Conservation (phyloP, 1,140 invertebrate genomes). For the Nebria ingens region DNA sequence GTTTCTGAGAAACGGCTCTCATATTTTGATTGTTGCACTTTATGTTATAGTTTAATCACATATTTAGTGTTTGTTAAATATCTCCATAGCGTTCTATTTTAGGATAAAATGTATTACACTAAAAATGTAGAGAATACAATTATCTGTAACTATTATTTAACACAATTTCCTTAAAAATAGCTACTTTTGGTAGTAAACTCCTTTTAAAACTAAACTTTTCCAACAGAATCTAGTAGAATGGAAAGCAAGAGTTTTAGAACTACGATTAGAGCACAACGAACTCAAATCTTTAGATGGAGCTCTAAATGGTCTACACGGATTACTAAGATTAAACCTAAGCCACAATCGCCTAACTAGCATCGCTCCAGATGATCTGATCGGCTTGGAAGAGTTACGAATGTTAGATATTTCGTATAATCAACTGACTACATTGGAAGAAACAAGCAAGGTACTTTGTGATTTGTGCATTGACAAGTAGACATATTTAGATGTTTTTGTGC, state of each 20-base stretch:
- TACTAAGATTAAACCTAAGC: slow-evolving; percentile 59
- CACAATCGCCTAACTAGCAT: slow-evolving; percentile 61
- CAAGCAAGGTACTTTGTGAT: slow-evolving; percentile 52
- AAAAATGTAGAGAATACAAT: neutral
- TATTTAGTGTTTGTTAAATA: too few relatives aligned
- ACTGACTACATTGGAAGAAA: slow-evolving; percentile 62
- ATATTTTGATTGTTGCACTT: too few relatives aligned
- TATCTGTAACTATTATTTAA: slow-evolving; percentile 15
- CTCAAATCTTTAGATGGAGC: slow-evolving; percentile 58
- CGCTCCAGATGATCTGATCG: slow-evolving; percentile 60
- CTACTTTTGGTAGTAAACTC: neutral
- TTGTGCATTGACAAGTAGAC: neutral
- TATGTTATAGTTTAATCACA: too few relatives aligned
- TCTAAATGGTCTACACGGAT: slow-evolving; percentile 56
- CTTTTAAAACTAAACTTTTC: slow-evolving; percentile 11
- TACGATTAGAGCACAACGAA: slow-evolving; percentile 61
- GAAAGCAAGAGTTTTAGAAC: slow-evolving; percentile 53
- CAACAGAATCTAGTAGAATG: slow-evolving; percentile 61
- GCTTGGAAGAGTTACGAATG: slow-evolving; percentile 54
- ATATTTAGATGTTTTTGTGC: slow-evolving; percentile 15
- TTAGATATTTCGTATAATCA: slow-evolving; percentile 68
- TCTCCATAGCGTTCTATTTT: too few relatives aligned
- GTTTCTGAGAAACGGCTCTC: too few relatives aligned
- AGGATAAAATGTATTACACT: too few relatives aligned
- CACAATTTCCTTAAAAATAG: neutral